Conservation (phyloP, 2,797 vertebrate species). For the Molothrus aeneus region DNA sequence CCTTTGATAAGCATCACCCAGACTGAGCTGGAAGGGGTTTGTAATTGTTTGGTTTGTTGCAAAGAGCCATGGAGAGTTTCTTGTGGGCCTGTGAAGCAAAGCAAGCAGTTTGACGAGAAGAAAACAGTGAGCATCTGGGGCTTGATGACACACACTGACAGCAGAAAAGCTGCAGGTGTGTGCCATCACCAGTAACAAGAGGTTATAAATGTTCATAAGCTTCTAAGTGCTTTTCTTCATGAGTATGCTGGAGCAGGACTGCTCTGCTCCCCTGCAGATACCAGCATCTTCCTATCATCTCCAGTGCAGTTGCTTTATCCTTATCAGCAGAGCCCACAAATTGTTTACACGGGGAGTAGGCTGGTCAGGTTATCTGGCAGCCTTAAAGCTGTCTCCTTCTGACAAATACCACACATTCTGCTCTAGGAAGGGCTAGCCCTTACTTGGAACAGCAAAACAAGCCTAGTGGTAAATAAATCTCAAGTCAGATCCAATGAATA, state of each 20-base stretch:
- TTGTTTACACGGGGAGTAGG: not conserved
- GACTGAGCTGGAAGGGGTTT: not conserved
- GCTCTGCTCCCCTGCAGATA: not conserved
- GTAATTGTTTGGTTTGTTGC: not conserved
- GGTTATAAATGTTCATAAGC: not conserved
- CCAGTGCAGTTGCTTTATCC: not conserved
- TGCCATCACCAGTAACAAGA: not conserved
- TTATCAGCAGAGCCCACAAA: not conserved
- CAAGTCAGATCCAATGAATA: not conserved
- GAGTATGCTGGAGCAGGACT: not conserved
- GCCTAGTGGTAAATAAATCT: not conserved
- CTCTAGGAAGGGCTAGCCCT: not conserved
- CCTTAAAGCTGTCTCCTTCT: not conserved
- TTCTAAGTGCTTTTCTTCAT: not conserved
- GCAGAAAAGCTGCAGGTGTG: not conserved
- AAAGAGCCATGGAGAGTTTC: not conserved
- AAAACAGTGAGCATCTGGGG: not conserved
- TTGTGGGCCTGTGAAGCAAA: not conserved
- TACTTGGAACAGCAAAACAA: not conserved
- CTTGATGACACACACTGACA: not conserved
- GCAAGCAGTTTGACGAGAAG: not conserved
- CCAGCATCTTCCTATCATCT: not conserved
- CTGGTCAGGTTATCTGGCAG: not conserved
- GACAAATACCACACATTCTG: not conserved
- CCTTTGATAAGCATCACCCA: not conserved